A percentile compares a stretch with the other conserved stretches of the same genome.
These are phyloP conservation scores for Rhingia campestris DNA, from an alignment of 2,888 invertebrate species.

Conservation along the genomic window DNA sequence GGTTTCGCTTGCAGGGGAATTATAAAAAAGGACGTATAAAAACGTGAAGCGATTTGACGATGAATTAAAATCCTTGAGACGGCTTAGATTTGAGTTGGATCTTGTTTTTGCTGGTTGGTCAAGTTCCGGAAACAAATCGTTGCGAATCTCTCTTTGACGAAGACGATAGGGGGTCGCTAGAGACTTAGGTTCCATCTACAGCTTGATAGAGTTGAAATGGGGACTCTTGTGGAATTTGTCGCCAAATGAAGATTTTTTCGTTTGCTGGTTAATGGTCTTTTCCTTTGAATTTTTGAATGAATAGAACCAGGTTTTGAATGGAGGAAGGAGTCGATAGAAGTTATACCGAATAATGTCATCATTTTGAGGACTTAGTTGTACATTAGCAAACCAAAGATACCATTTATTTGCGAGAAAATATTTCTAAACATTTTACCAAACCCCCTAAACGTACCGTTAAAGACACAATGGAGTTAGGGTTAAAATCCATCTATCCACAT, in stretches of 20 bases:
- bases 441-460: too few species aligned
- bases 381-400: too few species aligned
- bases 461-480: too few species aligned
- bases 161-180: slow-evolving; percentile 4
- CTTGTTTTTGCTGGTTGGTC: neutral
- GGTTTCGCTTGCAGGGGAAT: slow-evolving; percentile 31
- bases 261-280: too few species aligned
- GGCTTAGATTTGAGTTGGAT: slow-evolving; percentile 31
- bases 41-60: slow-evolving; percentile 59
- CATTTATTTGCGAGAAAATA: too few species aligned
- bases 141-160: slow-evolving; percentile 25
- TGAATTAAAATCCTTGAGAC: slow-evolving; percentile 44
- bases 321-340: too few species aligned
- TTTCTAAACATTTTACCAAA: too few species aligned
- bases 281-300: too few species aligned
- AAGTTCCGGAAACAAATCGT: slow-evolving; percentile 53
- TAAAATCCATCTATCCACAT: too few species aligned
- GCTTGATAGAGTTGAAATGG: neutral
- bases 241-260: slow-evolving; percentile 4
- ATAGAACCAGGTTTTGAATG: too few species aligned
- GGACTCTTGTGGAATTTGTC: slow-evolving; percentile 23
- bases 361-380: too few species aligned
- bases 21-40: slow-evolving; percentile 21
- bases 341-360: too few species aligned
- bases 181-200: slow-evolving; percentile 5